Percentiles rank a stretch among this genome's conserved stretches.
phyloP scores from a whole-genome alignment of 2,113 vertebrate genomes.

The Oreochromis tanganicae region DNA sequence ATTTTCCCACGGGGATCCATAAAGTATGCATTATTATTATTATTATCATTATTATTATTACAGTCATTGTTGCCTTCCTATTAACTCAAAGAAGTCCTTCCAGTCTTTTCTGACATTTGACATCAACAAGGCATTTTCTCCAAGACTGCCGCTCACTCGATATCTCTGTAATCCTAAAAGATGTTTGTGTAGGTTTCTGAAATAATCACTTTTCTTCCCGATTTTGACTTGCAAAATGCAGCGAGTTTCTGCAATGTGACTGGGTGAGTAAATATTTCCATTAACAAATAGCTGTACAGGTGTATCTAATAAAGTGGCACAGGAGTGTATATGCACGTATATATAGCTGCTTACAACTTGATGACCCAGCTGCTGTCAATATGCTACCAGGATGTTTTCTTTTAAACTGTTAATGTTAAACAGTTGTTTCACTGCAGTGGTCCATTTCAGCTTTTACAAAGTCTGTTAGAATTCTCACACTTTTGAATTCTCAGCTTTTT shows the following conservation, averaged over 20 bases:
- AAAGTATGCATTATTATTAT: too few species aligned
- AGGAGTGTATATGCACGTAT: too few species aligned
- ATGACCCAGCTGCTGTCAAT: neutral
- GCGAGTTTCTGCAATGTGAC: accelerated
- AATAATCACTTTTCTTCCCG: neutral
- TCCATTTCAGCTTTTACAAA: neutral
- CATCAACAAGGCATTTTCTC: neutral
- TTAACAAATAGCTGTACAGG: neutral
- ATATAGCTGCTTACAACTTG: neutral
- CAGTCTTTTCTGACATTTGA: neutral
- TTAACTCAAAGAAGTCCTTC: neutral
- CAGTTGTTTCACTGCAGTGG: neutral
- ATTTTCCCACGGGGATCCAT: too few species aligned
- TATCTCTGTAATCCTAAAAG: neutral
- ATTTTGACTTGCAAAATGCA: neutral
- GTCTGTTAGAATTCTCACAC: neutral
- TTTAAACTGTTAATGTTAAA: neutral
- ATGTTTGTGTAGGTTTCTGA: neutral
- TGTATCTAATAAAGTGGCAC: neutral
- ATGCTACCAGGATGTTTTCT: neutral
- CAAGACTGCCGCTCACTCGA: neutral
- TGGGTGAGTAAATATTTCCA: neutral
- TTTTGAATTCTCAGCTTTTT: neutral
- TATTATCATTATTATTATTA: neutral
- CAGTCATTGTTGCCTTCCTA: neutral